Evolutionary conservation across 2,797 vertebrate genomes (phyloP).

Genomic region (Scomberomorus guttatus): DNA sequence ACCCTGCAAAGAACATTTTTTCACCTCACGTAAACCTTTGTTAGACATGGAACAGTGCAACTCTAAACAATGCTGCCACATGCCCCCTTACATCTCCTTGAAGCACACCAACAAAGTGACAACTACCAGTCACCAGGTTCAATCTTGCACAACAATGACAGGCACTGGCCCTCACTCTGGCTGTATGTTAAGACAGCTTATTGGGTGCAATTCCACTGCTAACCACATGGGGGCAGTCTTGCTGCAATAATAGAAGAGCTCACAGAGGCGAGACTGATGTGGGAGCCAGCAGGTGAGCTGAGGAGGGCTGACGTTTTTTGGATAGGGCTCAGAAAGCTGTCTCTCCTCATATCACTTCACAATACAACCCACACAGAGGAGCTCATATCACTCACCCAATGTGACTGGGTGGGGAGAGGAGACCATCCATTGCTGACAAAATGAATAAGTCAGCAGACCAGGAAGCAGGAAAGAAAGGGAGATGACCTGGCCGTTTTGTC

Average conservation of each 20-base stretch:
- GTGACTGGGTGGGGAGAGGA: constrained; percentile 44
- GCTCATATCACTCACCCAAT: constrained; percentile 67
- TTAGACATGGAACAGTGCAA: neutral
- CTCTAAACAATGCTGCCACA: constrained; percentile 22
- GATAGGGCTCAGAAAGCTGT: constrained; percentile 76
- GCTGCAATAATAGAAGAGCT: constrained; percentile 38
- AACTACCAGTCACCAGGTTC: constrained; percentile 42
- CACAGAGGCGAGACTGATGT: neutral
- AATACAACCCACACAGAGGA: constrained; percentile 50
- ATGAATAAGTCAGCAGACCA: constrained; percentile 78
- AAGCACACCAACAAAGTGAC: constrained; percentile 20
- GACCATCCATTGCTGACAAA: constrained; percentile 66
- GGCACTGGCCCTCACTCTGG: neutral
- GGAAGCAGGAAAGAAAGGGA: constrained; percentile 48
- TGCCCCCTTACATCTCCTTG: constrained; percentile 16
- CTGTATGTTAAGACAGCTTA: neutral
- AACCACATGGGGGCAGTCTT: constrained; percentile 77
- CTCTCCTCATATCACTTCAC: constrained; percentile 75
- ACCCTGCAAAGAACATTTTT: neutral
- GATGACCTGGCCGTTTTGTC: constrained; percentile 72
- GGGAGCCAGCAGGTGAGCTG: constrained; percentile 73
- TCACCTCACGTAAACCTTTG: neutral
- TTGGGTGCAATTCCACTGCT: constrained; percentile 27
- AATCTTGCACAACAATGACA: constrained; percentile 7
- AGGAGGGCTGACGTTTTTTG: constrained; percentile 71